These are phyloP conservation scores for Sturnira hondurensis DNA, from an alignment of 2,113 vertebrate species.

Conservation along the genomic window DNA sequence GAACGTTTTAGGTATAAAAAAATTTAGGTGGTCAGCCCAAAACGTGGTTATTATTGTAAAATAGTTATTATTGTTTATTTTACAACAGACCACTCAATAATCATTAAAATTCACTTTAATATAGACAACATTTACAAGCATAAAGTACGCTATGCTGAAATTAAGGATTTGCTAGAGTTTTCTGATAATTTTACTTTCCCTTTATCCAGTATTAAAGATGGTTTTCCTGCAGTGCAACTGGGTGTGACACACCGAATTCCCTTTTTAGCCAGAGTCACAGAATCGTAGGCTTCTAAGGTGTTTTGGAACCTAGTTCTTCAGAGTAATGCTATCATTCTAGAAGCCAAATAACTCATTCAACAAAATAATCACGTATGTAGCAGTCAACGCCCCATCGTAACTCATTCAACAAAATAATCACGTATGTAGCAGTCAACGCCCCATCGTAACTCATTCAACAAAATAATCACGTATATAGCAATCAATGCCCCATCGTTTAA, in stretches of 20 bases:
- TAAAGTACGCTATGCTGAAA: constrained; percentile 17
- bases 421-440: not conserved
- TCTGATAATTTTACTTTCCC: not conserved
- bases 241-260: not conserved
- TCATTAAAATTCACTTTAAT: constrained; percentile 21
- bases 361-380: not conserved
- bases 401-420: not conserved
- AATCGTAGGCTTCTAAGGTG: not conserved
- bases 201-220: not conserved
- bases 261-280: constrained; percentile 20
- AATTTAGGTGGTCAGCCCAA: not conserved
- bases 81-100: not conserved
- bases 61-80: not conserved
- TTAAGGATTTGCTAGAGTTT: not conserved
- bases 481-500: not conserved
- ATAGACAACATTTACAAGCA: constrained; percentile 39
- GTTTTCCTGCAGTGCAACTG: not conserved
- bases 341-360: not conserved
- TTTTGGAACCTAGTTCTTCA: not conserved
- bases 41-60: not conserved
- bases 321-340: not conserved
- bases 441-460: not conserved
- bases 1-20: too few species aligned
- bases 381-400: not conserved
- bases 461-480: not conserved